phyloP scores from a whole-genome alignment of 2,888 invertebrate species.

The Antheraea yamamai region DNA sequence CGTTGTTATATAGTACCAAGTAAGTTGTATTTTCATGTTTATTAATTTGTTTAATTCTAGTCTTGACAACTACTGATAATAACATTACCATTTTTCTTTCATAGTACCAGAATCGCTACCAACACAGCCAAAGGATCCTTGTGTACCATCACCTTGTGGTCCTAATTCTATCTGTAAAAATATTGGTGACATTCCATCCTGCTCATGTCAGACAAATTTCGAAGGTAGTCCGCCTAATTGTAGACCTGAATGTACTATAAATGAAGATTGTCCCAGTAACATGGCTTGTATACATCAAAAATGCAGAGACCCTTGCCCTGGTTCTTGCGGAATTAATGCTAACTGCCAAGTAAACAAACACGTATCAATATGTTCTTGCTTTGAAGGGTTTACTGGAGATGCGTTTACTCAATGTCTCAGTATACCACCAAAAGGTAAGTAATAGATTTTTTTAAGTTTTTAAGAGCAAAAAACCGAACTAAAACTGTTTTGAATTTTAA shows the following conservation, averaged over 20 bases:
- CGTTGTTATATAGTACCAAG: slow-evolving; percentile 81
- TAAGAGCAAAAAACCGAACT: not conserved
- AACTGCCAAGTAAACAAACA: slow-evolving; percentile 84
- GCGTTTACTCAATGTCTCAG: slow-evolving; percentile 81
- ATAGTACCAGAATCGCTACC: slow-evolving; percentile 57
- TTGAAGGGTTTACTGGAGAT: slow-evolving; percentile 82
- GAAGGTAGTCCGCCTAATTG: slow-evolving; percentile 86
- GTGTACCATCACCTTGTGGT: slow-evolving; percentile 86
- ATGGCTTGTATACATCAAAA: slow-evolving; percentile 86
- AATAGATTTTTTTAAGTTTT: not conserved
- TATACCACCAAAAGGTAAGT: slow-evolving; percentile 62
- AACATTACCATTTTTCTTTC: slow-evolving; percentile 29
- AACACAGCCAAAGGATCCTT: slow-evolving; percentile 78
- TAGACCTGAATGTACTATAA: slow-evolving; percentile 85
- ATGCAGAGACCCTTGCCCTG: slow-evolving; percentile 87
- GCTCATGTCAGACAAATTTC: slow-evolving; percentile 84
- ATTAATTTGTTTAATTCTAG: not conserved
- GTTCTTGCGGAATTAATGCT: slow-evolving; percentile 84
- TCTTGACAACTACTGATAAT: not conserved
- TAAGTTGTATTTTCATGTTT: slow-evolving; percentile 36
- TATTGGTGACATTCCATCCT: slow-evolving; percentile 80
- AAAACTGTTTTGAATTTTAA: not conserved
- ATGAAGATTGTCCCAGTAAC: slow-evolving; percentile 85
- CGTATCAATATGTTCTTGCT: slow-evolving; percentile 84
- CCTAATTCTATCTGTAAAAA: slow-evolving; percentile 83